Conservation (phyloP, 2,888 invertebrate species). For the Athetis lepigone region DNA sequence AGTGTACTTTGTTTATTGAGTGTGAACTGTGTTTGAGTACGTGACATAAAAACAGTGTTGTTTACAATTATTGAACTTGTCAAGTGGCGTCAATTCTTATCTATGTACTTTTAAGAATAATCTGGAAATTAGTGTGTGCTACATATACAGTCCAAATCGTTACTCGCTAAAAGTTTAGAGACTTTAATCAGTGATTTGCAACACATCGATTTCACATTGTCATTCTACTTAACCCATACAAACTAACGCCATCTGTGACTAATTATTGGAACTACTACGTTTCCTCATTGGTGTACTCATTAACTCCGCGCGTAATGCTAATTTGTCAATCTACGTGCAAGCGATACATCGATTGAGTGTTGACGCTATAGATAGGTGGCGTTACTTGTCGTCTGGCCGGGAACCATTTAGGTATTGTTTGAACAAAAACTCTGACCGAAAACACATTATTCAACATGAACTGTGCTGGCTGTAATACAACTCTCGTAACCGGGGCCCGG, state of each 20-base stretch:
- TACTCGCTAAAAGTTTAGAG: not conserved
- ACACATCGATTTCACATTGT: not conserved
- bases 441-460: not conserved
- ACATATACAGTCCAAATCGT: not conserved
- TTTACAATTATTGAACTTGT: not conserved
- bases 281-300: not conserved
- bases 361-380: too few relatives aligned
- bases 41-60: too few relatives aligned
- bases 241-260: constrained; percentile 2
- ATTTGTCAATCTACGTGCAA: too few relatives aligned
- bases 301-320: too few relatives aligned
- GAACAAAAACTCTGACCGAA: too few relatives aligned
- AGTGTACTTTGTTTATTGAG: not conserved
- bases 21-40: not conserved
- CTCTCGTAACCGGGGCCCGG: not conserved
- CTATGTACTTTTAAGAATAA: not conserved
- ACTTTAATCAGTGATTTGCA: not conserved
- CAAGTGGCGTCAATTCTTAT: not conserved
- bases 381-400: too few relatives aligned
- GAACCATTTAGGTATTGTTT: too few relatives aligned
- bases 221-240: not conserved
- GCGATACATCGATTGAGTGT: too few relatives aligned
- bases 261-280: not conserved
- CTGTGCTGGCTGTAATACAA: constrained; percentile 5
- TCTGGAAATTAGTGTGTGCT: not conserved